A percentile compares a stretch with the other conserved stretches of the same genome.
Conservation (phyloP, 1,140 invertebrate species). For the Drosophila tristis region DNA sequence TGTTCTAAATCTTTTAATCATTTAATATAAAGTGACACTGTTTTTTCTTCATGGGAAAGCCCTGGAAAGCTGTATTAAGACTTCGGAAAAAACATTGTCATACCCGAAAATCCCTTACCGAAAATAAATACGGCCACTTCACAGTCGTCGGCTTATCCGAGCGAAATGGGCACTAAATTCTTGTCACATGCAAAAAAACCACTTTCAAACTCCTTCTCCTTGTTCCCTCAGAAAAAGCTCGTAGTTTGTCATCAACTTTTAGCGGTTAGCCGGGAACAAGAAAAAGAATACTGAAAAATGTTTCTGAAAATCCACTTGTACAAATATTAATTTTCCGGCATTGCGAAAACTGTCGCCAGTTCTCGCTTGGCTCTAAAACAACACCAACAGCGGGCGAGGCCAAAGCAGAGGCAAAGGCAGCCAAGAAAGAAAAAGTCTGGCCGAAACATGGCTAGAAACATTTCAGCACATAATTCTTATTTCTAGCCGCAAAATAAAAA, state of each 20-base stretch:
- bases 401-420: too few species aligned
- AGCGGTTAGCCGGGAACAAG: slow-evolving; percentile 33
- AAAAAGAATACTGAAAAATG: slow-evolving; percentile 20
- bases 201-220: slow-evolving; percentile 1
- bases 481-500: slow-evolving; percentile 58
- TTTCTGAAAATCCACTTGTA: slow-evolving; percentile 55
- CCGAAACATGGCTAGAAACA: slow-evolving; percentile 57
- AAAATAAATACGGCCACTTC: slow-evolving; percentile 21
- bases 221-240: background rate
- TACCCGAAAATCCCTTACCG: background rate
- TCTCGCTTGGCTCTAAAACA: slow-evolving; percentile 19
- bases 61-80: too few species aligned
- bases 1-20: too few species aligned
- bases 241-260: slow-evolving; percentile 58
- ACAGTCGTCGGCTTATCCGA: background rate
- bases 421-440: slow-evolving; percentile 14
- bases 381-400: background rate
- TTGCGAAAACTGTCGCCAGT: slow-evolving; percentile 54
- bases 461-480: slow-evolving; percentile 62
- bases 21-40: too few species aligned
- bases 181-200: slow-evolving; percentile 45
- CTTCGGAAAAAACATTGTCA: too few species aligned
- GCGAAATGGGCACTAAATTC: slow-evolving; percentile 43
- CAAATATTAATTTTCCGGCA: slow-evolving; percentile 64
- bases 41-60: too few species aligned